Conservation (phyloP, 1,140 invertebrate species). For the Heliconius hewitsoni region DNA sequence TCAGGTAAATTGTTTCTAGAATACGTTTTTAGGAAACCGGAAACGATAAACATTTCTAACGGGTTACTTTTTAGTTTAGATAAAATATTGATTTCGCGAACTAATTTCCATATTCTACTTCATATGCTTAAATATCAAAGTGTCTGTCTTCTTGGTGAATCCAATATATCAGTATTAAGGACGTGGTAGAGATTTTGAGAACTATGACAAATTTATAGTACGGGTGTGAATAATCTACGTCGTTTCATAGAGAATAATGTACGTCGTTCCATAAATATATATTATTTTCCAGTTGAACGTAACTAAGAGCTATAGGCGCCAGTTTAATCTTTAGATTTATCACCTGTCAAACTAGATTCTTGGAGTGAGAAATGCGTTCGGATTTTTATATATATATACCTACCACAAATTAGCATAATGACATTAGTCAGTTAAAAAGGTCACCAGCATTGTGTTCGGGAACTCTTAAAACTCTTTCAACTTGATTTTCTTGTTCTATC, state of each 20-base stretch:
- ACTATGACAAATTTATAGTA: slow-evolving; percentile 43
- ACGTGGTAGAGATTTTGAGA: slow-evolving; percentile 25
- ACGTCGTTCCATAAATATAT: slow-evolving; percentile 37
- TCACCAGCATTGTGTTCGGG: not conserved
- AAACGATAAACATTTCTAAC: slow-evolving; percentile 1
- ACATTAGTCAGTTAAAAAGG: slow-evolving; percentile 22
- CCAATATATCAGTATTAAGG: slow-evolving; percentile 14
- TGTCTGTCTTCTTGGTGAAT: not conserved
- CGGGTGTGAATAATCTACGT: slow-evolving; percentile 44
- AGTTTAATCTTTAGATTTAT: slow-evolving; percentile 52
- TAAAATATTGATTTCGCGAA: slow-evolving; percentile 14
- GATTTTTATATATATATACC: slow-evolving; percentile 27
- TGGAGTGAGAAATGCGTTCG: slow-evolving; percentile 21
- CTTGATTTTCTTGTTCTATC: not conserved
- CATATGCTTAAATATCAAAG: slow-evolving; percentile 5
- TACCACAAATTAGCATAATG: slow-evolving; percentile 40
- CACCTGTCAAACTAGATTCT: slow-evolving; percentile 37
- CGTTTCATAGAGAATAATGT: not conserved
- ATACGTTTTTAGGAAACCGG: slow-evolving; percentile 2
- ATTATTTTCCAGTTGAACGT: slow-evolving; percentile 48
- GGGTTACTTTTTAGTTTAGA: not conserved
- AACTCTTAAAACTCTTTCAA: not conserved
- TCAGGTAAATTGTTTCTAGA: not conserved
- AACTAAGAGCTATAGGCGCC: slow-evolving; percentile 51
- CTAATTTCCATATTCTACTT: slow-evolving; percentile 12